Conservation (phyloP, 2,797 vertebrate genomes). For the Cynopterus sphinx region DNA sequence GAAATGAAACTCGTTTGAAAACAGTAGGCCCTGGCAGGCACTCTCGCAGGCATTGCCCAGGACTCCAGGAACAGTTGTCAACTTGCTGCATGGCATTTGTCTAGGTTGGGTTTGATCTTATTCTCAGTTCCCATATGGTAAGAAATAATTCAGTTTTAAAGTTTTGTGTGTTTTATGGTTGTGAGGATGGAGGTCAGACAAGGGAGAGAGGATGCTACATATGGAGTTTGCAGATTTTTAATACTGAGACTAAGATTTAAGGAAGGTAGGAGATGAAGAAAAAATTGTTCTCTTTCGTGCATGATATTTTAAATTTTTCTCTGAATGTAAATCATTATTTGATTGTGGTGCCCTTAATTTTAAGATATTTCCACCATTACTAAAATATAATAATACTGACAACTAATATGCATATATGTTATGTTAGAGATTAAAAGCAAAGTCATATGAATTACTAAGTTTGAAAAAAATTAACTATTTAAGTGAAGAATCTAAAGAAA, state of each 20-base stretch:
- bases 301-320: neutral
- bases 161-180: conserved; percentile 2
- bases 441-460: neutral
- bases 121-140: conserved; percentile 75
- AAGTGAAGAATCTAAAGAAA: conserved; percentile 4
- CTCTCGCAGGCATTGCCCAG: conserved; percentile 64
- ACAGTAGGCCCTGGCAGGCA: conserved; percentile 64
- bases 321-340: neutral
- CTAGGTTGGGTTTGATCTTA: conserved; percentile 69
- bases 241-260: conserved; percentile 12
- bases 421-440: neutral
- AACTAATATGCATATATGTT: neutral
- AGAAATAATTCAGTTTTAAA: conserved; percentile 67
- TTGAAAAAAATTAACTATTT: neutral
- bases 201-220: neutral
- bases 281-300: neutral
- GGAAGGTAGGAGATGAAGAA: neutral
- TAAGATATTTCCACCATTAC: neutral
- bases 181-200: conserved; percentile 39
- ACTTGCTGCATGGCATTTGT: conserved; percentile 30
- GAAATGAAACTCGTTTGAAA: conserved; percentile 73
- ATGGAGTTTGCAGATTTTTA: neutral
- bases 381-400: neutral
- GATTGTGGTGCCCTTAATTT: neutral
- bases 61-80: conserved; percentile 65